Evolutionary conservation across 2,797 vertebrate genomes (phyloP).

Genomic region (Prunella strophiata): DNA sequence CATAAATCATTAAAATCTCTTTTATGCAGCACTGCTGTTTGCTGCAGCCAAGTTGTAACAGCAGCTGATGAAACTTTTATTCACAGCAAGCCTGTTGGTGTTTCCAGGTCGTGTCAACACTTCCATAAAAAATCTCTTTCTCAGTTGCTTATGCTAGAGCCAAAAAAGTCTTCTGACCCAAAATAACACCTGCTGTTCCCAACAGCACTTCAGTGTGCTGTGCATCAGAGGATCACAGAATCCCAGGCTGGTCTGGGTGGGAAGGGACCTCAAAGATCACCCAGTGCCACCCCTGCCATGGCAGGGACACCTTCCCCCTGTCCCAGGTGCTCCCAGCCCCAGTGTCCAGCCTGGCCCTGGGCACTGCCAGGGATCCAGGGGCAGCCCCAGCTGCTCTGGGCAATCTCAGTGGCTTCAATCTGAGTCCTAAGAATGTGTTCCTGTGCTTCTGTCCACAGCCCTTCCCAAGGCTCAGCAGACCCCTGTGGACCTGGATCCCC

Average conservation of each 20-base stretch:
- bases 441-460: background rate
- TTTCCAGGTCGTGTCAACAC: constrained; percentile 34
- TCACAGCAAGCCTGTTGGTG: constrained; percentile 11
- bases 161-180: background rate
- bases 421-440: rapidly evolving
- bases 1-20: constrained; percentile 37
- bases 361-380: background rate
- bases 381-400: background rate
- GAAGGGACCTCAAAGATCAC: rapidly evolving
- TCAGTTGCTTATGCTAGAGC: background rate
- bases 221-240: background rate
- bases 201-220: background rate
- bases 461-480: background rate
- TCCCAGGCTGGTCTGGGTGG: background rate
- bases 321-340: background rate
- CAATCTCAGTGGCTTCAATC: rapidly evolving
- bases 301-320: background rate
- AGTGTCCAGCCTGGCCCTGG: background rate
- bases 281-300: background rate
- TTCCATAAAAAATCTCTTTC: constrained; percentile 9
- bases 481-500: rapidly evolving
- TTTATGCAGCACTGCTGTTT: background rate
- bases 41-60: constrained; percentile 14
- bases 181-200: background rate
- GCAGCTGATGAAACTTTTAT: constrained; percentile 47